Evolutionary conservation across 64 coral and sea anemone genomes (phyloP).

Genomic region (Porites lutea): DNA sequence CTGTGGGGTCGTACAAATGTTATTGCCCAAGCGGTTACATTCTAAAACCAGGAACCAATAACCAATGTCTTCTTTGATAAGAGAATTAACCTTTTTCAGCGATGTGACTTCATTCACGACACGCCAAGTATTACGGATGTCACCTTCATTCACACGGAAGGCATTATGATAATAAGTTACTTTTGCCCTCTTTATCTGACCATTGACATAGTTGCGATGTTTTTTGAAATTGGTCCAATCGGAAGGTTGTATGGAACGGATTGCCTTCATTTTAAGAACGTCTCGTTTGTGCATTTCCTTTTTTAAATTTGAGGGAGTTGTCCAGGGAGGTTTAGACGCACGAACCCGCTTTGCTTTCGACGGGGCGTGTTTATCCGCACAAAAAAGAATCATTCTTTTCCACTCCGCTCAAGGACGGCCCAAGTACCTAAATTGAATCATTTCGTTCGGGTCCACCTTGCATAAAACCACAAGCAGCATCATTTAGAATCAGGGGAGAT

Average conservation of each 20-base stretch:
- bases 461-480: too few relatives aligned
- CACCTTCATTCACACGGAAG: constrained; percentile 58
- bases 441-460: too few relatives aligned
- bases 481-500: too few relatives aligned
- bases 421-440: too few relatives aligned
- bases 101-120: constrained; percentile 42
- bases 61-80: constrained; percentile 30
- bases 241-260: constrained; percentile 6
- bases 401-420: constrained; percentile 8
- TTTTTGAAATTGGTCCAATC: too few relatives aligned
- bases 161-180: constrained; percentile 21
- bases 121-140: constrained; percentile 45
- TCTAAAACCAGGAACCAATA: background rate
- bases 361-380: constrained; percentile 58
- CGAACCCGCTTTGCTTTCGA: constrained; percentile 55
- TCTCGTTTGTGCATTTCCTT: constrained; percentile 44
- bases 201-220: too few relatives aligned
- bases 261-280: constrained; percentile 55
- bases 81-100: constrained; percentile 44
- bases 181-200: constrained; percentile 22
- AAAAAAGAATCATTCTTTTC: constrained; percentile 29
- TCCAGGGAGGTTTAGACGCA: constrained; percentile 45
- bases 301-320: constrained; percentile 45
- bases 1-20: background rate
- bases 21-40: background rate